Conservation (phyloP, 2,888 invertebrate species). For the Cephus nigrinus region DNA sequence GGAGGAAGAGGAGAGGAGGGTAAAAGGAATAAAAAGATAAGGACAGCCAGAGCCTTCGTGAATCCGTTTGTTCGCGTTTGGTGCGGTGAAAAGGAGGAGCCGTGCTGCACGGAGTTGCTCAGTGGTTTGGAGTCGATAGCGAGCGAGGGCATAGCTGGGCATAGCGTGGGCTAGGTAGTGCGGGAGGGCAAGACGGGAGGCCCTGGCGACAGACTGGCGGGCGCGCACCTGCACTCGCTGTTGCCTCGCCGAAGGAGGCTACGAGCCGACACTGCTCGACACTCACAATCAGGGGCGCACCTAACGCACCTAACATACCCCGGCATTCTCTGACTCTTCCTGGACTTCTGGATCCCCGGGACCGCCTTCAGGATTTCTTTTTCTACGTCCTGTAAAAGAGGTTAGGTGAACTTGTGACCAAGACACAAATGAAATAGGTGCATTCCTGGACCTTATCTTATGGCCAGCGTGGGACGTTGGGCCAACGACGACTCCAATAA, state of each 20-base stretch:
- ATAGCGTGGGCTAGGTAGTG: slow-evolving; percentile 32
- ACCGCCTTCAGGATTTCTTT: neutral
- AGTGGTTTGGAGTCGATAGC: neutral
- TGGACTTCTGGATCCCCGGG: slow-evolving; percentile 1
- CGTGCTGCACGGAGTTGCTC: slow-evolving; percentile 34
- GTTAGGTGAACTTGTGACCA: slow-evolving; percentile 15
- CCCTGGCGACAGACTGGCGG: slow-evolving; percentile 64
- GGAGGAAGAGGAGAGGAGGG: slow-evolving; percentile 6
- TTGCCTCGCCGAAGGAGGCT: slow-evolving; percentile 30
- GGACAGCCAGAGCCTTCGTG: slow-evolving; percentile 27
- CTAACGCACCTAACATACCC: slow-evolving; percentile 30
- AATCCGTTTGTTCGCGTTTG: slow-evolving; percentile 27
- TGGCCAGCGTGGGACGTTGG: neutral
- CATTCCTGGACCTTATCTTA: slow-evolving; percentile 36
- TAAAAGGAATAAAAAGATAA: slow-evolving; percentile 13
- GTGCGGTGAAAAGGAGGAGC: slow-evolving; percentile 27
- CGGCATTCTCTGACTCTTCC: neutral
- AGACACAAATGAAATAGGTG: slow-evolving; percentile 45
- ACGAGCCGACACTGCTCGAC: slow-evolving; percentile 34
- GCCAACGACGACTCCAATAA: neutral
- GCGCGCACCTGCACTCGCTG: slow-evolving; percentile 61
- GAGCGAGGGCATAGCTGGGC: slow-evolving; percentile 27
- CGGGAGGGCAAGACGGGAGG: slow-evolving; percentile 37
- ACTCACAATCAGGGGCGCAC: slow-evolving; percentile 51
- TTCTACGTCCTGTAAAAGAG: slow-evolving; percentile 10